Conservation (phyloP, 2,113 vertebrate genomes). For the Mohoua ochrocephala region DNA sequence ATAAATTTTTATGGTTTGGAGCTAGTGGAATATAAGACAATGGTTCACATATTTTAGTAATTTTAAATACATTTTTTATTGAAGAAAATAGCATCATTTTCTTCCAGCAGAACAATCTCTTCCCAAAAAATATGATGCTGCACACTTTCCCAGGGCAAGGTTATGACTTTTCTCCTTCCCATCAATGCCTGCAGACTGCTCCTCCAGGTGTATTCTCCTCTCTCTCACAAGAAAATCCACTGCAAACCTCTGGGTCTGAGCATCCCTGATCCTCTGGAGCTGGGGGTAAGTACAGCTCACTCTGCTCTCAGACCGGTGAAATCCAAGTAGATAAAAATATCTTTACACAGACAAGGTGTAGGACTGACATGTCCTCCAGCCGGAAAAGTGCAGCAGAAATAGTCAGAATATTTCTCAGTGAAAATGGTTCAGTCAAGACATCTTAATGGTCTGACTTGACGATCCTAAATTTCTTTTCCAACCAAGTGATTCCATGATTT, state of each 20-base stretch:
- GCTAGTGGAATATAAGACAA: background rate
- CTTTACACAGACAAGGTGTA: background rate
- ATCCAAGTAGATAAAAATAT: background rate
- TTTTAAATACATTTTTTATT: background rate
- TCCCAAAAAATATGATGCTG: background rate
- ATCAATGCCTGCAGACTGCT: background rate
- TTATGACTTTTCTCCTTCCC: background rate
- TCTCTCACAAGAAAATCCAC: background rate
- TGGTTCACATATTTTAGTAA: background rate
- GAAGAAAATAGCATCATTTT: background rate
- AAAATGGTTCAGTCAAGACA: background rate
- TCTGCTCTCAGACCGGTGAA: background rate
- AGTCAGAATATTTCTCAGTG: background rate
- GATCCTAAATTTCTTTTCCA: background rate
- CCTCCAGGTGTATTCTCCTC: background rate
- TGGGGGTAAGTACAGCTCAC: background rate
- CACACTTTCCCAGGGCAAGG: background rate
- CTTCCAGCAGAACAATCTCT: background rate
- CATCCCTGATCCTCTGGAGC: background rate
- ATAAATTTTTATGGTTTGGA: slow-evolving; percentile 16
- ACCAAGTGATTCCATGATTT: background rate
- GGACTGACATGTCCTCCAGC: background rate
- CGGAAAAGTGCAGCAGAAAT: background rate
- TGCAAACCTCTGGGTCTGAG: background rate
- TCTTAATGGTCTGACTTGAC: background rate